These are phyloP conservation scores for Troglohyphantes excavatus DNA, from an alignment of 2,888 invertebrate genomes.

Conservation along the genomic window DNA sequence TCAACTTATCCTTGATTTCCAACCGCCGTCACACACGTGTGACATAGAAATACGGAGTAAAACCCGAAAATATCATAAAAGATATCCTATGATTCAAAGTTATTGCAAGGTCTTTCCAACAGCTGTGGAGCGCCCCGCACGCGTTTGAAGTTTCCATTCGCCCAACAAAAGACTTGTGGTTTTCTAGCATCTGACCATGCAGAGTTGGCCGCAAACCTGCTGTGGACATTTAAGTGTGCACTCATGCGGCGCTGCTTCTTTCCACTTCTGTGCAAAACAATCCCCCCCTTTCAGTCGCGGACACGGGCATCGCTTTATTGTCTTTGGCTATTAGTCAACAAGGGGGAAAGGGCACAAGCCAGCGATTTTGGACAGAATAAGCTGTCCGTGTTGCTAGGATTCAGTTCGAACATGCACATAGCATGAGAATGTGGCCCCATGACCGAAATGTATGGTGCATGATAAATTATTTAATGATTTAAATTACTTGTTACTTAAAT, in stretches of 20 bases:
- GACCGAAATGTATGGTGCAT: too few relatives aligned
- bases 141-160: background rate
- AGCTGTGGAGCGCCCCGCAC: slow-evolving; percentile 55
- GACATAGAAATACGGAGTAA: background rate
- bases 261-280: background rate
- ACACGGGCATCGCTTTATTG: background rate
- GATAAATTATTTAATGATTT: too few relatives aligned
- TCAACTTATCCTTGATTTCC: too few relatives aligned
- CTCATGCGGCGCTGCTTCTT: slow-evolving; percentile 37
- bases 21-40: background rate
- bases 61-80: background rate
- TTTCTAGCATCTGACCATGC: slow-evolving; percentile 27
- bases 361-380: too few relatives aligned
- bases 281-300: background rate
- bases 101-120: slow-evolving; percentile 41
- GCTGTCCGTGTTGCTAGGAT: too few relatives aligned
- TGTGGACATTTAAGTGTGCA: slow-evolving; percentile 20
- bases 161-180: slow-evolving; percentile 49
- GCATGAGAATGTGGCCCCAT: too few relatives aligned
- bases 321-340: background rate
- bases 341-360: background rate
- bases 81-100: slow-evolving; percentile 4
- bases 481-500: too few relatives aligned
- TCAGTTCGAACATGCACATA: too few relatives aligned
- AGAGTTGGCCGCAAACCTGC: slow-evolving; percentile 41